Evolutionary conservation across 2,113 vertebrate genomes (phyloP).

Genomic region (Hylia prasina): DNA sequence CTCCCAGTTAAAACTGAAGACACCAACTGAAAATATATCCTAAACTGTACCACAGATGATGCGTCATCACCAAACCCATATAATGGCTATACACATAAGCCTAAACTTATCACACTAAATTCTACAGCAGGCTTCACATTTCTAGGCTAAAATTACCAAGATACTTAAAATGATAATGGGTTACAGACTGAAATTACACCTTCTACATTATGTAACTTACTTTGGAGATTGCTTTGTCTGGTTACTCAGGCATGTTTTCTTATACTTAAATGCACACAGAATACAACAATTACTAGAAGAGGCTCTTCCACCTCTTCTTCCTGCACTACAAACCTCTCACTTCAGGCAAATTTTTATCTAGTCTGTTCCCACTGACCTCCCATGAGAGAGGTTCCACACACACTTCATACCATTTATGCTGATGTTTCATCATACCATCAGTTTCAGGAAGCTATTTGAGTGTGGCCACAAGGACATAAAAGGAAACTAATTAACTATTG

Average conservation of each 20-base stretch:
- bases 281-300: background rate
- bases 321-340: background rate
- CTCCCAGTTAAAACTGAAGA: background rate
- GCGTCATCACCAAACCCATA: background rate
- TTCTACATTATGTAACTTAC: background rate
- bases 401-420: background rate
- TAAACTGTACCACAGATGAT: background rate
- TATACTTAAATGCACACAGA: background rate
- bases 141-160: background rate
- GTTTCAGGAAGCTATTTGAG: background rate
- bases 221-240: background rate
- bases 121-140: background rate
- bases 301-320: background rate
- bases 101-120: background rate
- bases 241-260: background rate
- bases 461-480: background rate
- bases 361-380: background rate
- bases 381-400: background rate
- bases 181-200: background rate
- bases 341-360: background rate
- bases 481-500: background rate
- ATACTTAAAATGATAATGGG: background rate
- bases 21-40: background rate
- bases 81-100: background rate
- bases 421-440: background rate